Evolutionary conservation across 2,797 vertebrate species (phyloP).

Genomic region (Hozukius guyotensis): DNA sequence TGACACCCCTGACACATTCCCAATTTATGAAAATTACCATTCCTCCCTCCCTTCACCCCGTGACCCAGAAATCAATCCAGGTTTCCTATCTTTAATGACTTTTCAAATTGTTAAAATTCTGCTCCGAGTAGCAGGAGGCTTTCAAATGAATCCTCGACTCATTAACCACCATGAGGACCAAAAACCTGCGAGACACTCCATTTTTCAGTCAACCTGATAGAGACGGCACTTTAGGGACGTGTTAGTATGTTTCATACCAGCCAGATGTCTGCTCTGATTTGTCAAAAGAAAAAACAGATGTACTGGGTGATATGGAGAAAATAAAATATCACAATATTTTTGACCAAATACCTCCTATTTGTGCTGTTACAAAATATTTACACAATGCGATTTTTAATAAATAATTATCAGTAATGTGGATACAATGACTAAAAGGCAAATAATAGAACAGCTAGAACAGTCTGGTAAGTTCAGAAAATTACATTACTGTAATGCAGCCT

Average conservation of each 20-base stretch:
- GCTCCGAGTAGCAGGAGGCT: background rate
- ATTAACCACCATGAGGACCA: conserved; percentile 11
- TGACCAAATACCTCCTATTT: too few species aligned
- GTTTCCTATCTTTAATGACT: conserved; percentile 5
- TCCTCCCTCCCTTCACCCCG: background rate
- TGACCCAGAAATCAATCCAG: conserved; percentile 29
- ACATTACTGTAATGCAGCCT: too few species aligned
- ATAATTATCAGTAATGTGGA: too few species aligned
- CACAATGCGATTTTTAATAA: too few species aligned
- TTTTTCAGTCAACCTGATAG: conserved; percentile 7
- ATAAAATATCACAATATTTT: too few species aligned
- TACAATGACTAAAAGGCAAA: too few species aligned
- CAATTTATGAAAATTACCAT: conserved; percentile 1
- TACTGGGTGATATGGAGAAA: too few species aligned
- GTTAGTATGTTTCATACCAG: background rate
- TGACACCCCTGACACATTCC: conserved; percentile 20
- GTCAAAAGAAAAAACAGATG: background rate
- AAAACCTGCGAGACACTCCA: background rate
- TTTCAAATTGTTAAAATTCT: conserved; percentile 14
- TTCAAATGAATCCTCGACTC: conserved; percentile 6
- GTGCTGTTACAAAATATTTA: too few species aligned
- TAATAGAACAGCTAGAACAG: too few species aligned
- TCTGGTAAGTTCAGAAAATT: too few species aligned
- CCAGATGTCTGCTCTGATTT: conserved; percentile 39
- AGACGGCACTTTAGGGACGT: background rate